Conservation (phyloP, 2,113 vertebrate species). For the Naja naja region DNA sequence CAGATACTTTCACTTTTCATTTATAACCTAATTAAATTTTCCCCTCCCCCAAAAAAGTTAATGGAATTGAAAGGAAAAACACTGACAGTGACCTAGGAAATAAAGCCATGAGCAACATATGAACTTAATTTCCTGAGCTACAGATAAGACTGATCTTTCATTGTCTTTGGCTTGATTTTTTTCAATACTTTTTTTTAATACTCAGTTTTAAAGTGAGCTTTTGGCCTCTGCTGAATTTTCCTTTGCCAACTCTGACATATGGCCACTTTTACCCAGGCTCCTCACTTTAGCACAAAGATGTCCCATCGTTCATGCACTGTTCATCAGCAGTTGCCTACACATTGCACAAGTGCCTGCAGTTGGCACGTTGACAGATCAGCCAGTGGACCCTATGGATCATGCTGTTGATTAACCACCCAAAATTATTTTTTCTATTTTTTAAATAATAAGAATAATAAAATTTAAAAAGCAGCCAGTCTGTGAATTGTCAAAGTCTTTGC, state of each 20-base stretch:
- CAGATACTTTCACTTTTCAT: conserved; percentile 28
- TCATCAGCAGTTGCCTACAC: not conserved
- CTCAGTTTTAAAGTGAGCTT: not conserved
- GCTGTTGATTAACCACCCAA: not conserved
- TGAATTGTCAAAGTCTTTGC: not conserved
- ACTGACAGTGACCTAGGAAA: not conserved
- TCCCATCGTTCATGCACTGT: not conserved
- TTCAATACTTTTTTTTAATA: not conserved
- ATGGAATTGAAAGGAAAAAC: not conserved
- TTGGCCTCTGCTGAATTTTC: not conserved
- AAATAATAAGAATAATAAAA: not conserved
- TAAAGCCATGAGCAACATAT: conserved; percentile 12
- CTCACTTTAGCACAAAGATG: not conserved
- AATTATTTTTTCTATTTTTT: not conserved
- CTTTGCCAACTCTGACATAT: not conserved
- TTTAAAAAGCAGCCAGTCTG: not conserved
- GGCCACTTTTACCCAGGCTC: not conserved
- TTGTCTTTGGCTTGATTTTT: not conserved
- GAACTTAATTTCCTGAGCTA: conserved; percentile 8
- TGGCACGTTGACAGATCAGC: not conserved
- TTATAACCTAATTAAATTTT: conserved; percentile 2
- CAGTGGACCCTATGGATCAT: not conserved
- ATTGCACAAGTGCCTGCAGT: not conserved
- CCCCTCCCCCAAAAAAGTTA: not conserved
- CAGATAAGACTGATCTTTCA: not conserved